Evolutionary conservation across 1,140 invertebrate species (phyloP).

Genomic region (Episyrphus balteatus): DNA sequence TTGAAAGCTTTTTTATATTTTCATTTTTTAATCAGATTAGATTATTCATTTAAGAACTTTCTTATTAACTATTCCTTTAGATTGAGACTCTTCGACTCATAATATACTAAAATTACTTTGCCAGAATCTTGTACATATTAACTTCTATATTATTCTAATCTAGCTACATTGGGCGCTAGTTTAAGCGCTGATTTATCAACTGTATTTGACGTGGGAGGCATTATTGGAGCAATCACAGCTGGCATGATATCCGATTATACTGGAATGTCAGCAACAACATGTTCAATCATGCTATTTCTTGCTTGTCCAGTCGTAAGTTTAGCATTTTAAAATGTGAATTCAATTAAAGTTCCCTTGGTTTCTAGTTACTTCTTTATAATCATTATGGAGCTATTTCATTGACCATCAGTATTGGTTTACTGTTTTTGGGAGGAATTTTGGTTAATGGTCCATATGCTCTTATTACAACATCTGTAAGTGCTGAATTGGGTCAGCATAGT

Average conservation of each 20-base stretch:
- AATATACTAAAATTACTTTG: too few relatives aligned
- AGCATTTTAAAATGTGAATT: constrained; percentile 4
- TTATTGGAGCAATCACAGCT: constrained; percentile 77
- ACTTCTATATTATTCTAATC: too few relatives aligned
- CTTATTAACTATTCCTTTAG: too few relatives aligned
- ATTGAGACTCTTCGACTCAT: too few relatives aligned
- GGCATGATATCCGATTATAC: constrained; percentile 75
- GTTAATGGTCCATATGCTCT: constrained; percentile 94
- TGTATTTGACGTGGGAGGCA: constrained; percentile 84
- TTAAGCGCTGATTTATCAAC: constrained; percentile 76
- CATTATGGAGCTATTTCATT: constrained; percentile 52
- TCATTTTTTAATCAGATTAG: constrained; percentile 4
- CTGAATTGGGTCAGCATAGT: constrained; percentile 78
- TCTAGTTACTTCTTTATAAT: constrained; percentile 71
- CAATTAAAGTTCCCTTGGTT: not conserved
- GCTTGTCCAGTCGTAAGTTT: constrained; percentile 71
- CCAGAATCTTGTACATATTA: too few relatives aligned
- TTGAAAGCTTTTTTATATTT: too few relatives aligned
- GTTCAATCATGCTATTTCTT: constrained; percentile 66
- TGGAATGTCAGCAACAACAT: constrained; percentile 75
- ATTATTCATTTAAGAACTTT: too few relatives aligned
- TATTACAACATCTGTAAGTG: constrained; percentile 92
- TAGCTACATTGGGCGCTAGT: constrained; percentile 57
- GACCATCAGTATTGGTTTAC: constrained; percentile 52
- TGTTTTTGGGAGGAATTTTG: constrained; percentile 66